Percentiles rank a stretch among this genome's conserved stretches.
These are phyloP conservation scores for Hipposideros larvatus DNA, from an alignment of 2,797 vertebrate genomes.

Conservation along the genomic window DNA sequence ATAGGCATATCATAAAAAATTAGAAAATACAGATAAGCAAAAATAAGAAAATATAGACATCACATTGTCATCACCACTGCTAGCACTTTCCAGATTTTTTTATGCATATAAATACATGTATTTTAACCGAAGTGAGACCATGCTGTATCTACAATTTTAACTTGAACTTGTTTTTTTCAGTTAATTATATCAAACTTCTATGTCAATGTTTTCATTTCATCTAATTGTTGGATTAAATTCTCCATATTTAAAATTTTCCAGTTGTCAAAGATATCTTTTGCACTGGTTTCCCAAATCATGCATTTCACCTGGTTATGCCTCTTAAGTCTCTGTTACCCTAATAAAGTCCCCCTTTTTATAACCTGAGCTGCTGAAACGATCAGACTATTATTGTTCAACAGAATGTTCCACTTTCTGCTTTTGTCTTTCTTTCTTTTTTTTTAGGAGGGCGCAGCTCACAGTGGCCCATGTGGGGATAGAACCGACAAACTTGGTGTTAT, in stretches of 20 bases:
- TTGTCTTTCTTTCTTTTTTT: neutral
- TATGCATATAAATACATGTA: neutral
- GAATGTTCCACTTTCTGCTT: neutral
- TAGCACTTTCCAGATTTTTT: neutral
- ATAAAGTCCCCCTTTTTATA: neutral
- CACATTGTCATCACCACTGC: neutral
- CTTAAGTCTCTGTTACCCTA: neutral
- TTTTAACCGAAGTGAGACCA: slow-evolving; percentile 15
- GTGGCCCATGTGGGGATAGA: too few relatives aligned
- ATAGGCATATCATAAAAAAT: neutral
- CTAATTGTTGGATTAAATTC: neutral
- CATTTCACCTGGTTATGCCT: neutral
- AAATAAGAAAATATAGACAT: slow-evolving; percentile 14
- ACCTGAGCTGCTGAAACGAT: neutral
- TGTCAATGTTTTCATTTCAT: neutral
- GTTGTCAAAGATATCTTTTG: neutral
- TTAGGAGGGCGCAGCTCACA: too few relatives aligned
- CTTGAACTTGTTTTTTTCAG: neutral
- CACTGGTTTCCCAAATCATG: neutral
- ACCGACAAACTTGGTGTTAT: too few relatives aligned
- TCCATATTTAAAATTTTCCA: neutral
- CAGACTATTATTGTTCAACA: neutral
- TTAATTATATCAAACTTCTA: neutral
- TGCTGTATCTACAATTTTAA: neutral
- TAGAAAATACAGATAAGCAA: neutral